Evolutionary conservation across 2,888 invertebrate species (phyloP).

Genomic region (Nephrotoma appendiculata): DNA sequence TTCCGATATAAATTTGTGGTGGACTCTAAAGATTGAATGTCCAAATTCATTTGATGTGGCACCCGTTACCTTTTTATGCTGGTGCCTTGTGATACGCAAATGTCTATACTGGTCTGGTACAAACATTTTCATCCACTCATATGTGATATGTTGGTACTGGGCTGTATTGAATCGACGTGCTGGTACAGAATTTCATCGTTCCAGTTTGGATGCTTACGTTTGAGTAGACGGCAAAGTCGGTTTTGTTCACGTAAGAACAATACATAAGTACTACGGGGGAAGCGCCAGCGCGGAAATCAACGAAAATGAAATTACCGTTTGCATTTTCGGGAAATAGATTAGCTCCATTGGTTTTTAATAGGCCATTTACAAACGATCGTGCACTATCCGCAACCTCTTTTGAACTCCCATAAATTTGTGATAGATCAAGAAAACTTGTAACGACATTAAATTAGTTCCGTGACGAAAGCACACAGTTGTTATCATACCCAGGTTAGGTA

Average conservation of each 20-base stretch:
- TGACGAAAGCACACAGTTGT: slow-evolving; percentile 40
- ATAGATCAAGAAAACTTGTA: neutral
- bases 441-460: slow-evolving; percentile 31
- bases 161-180: slow-evolving; percentile 39
- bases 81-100: neutral
- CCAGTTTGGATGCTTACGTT: slow-evolving; percentile 40
- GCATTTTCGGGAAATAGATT: neutral
- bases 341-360: neutral
- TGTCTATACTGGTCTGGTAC: neutral
- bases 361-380: neutral
- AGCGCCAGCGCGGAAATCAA: slow-evolving; percentile 39
- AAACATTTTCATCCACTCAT: slow-evolving; percentile 39
- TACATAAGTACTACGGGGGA: slow-evolving; percentile 38
- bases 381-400: neutral
- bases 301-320: slow-evolving; percentile 19
- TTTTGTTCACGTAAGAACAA: slow-evolving; percentile 42
- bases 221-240: slow-evolving; percentile 35
- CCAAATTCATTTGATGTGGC: slow-evolving; percentile 50
- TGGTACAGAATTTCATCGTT: slow-evolving; percentile 41
- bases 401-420: neutral
- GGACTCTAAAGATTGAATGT: slow-evolving; percentile 61
- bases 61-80: slow-evolving; percentile 21
- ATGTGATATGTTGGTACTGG: slow-evolving; percentile 43
- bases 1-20: slow-evolving; percentile 44
- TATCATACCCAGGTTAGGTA: slow-evolving; percentile 12